Base-by-base conservation (phyloP, 2,797 vertebrate genomes). In the Sebastes dallii region DNA sequence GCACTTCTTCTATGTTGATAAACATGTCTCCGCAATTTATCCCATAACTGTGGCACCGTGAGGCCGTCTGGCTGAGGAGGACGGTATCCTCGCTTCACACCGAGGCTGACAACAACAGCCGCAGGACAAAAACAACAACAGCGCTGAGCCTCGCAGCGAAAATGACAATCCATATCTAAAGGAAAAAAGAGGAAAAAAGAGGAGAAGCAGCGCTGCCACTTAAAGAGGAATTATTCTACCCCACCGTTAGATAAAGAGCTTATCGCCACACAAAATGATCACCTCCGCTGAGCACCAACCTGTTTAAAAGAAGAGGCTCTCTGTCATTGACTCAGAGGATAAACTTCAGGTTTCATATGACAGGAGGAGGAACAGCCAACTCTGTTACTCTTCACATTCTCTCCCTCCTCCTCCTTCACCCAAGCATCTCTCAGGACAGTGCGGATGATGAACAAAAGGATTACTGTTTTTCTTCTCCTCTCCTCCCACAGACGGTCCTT, bases 201-300 rank as follows among this genome's bases (percentile, higher is more conserved):
- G 66, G 69, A 42, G 56, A 72, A 50, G 72, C 90, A 18, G 66
- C 52, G 24, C 78, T 29, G 73, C 77, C 88, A 87, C 85, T 91
- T 90, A 84, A 79, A 84, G 67, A 83, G 77, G 82, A 92, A 94
- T 95, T 94, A 93, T 91, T 92, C 93, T 93, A 95, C 94, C 92
- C 94, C 90, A 66, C 91, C 92, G 95, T 96, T 96, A 96, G 92
- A 94, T 88, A 85, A 93, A 95, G 93, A 94, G 93, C 93, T 96
- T 95, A 96, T 95, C 95, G 87, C 94, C 90, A 89, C 93, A 90
- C 91, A 94, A 94, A 96, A 96, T 96, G 89, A 92, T 94, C 71
- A 89, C 93, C 90, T 96, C 94, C 88, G 86, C 93, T 90, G 93
- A 95, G 89, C 90, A 56, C 72, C 88, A 85, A 85, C 59, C 24